phyloP scores from a whole-genome alignment of 2,888 invertebrate genomes.

The Vanessa cardui region DNA sequence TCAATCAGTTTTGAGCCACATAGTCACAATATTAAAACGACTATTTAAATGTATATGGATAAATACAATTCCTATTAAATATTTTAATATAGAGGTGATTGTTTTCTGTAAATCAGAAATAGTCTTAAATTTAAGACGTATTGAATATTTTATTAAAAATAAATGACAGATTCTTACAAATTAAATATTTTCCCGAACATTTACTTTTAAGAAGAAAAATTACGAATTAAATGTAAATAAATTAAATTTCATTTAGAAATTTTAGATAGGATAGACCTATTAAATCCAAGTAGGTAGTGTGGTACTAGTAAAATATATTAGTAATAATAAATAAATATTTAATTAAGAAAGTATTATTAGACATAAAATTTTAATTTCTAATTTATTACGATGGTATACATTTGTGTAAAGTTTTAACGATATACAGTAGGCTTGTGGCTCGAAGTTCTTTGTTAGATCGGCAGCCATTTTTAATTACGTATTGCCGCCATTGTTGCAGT shows the following conservation, averaged over 20 bases:
- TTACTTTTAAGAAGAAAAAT: background rate
- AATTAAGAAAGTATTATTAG: background rate
- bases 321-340: background rate
- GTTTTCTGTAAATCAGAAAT: background rate
- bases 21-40: too few relatives aligned
- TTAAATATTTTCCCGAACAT: background rate
- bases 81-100: background rate
- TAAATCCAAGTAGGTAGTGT: too few relatives aligned
- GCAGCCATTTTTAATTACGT: constrained; percentile 76
- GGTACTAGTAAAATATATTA: background rate
- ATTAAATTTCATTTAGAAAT: background rate
- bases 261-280: background rate
- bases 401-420: constrained; percentile 54
- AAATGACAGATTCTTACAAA: background rate
- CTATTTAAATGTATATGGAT: too few relatives aligned
- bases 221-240: background rate
- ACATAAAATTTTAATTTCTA: constrained; percentile 1
- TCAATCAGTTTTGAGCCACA: too few relatives aligned
- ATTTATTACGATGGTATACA: constrained; percentile 3
- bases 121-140: background rate
- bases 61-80: too few relatives aligned
- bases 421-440: constrained; percentile 41
- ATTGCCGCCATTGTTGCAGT: constrained; percentile 61
- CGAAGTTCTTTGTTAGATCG: constrained; percentile 45
- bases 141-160: background rate